Evolutionary conservation across 2,888 invertebrate species (phyloP).

Genomic region (Drosophila paucipuncta): DNA sequence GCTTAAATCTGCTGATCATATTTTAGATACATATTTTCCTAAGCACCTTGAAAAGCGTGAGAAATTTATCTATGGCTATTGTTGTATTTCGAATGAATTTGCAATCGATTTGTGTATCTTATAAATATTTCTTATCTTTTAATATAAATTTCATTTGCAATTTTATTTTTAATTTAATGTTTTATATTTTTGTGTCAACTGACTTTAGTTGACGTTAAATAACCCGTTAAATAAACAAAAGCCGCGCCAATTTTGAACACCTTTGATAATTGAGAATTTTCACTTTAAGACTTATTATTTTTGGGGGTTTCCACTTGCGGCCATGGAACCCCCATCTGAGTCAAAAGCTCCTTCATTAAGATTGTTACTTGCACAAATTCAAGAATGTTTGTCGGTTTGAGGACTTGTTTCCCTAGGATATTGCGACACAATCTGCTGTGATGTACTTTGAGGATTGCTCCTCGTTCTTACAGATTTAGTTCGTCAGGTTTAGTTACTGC

Average conservation of each 20-base stretch:
- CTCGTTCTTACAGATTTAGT: neutral
- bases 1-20: neutral
- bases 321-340: neutral
- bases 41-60: too few relatives aligned
- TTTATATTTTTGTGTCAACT: neutral
- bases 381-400: neutral
- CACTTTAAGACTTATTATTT: neutral
- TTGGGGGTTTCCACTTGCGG: accelerated
- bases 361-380: neutral
- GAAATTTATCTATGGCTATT: neutral
- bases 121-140: neutral
- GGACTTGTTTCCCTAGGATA: neutral
- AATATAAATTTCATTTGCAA: neutral
- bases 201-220: neutral
- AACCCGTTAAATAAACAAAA: neutral
- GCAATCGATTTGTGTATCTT: neutral
- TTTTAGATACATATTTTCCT: neutral
- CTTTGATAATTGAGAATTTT: neutral
- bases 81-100: neutral
- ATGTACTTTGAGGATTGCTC: neutral
- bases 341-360: neutral
- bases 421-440: neutral
- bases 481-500: neutral
- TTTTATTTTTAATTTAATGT: neutral
- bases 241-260: neutral